Conservation (phyloP, 2,113 vertebrate genomes). For the Dipodomys spectabilis region DNA sequence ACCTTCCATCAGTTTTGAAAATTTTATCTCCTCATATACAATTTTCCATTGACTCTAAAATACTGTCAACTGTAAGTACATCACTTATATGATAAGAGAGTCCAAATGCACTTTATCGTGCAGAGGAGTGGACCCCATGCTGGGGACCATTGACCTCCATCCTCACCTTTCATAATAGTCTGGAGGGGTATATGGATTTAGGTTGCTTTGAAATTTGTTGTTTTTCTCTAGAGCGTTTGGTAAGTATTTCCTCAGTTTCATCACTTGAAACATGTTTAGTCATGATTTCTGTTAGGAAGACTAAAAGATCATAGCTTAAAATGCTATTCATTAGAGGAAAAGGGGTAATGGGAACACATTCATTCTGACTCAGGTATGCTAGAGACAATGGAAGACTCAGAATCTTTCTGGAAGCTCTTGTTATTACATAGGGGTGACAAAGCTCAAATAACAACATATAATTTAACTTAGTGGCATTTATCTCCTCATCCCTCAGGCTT, state of each 20-base stretch:
- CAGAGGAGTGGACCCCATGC: neutral
- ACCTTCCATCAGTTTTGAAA: slow-evolving; percentile 1
- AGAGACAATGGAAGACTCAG: neutral
- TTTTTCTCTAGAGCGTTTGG: slow-evolving; percentile 6
- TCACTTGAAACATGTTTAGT: neutral
- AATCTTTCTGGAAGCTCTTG: neutral
- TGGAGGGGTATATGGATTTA: neutral
- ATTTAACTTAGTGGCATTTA: neutral
- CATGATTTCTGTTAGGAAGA: neutral
- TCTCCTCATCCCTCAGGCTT: neutral
- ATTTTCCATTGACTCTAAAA: neutral
- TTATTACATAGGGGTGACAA: neutral
- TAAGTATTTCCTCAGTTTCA: neutral
- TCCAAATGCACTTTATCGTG: neutral
- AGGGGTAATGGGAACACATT: neutral
- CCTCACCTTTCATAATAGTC: neutral
- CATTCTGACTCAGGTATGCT: neutral
- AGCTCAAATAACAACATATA: neutral
- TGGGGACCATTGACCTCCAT: neutral
- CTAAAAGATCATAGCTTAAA: neutral
- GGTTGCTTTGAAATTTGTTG: slow-evolving; percentile 17
- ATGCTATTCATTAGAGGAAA: neutral
- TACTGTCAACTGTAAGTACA: neutral
- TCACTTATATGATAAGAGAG: neutral
- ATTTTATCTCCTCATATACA: slow-evolving; percentile 26